Evolutionary conservation across 2,888 invertebrate species (phyloP).

Genomic region (Andricus curvator): DNA sequence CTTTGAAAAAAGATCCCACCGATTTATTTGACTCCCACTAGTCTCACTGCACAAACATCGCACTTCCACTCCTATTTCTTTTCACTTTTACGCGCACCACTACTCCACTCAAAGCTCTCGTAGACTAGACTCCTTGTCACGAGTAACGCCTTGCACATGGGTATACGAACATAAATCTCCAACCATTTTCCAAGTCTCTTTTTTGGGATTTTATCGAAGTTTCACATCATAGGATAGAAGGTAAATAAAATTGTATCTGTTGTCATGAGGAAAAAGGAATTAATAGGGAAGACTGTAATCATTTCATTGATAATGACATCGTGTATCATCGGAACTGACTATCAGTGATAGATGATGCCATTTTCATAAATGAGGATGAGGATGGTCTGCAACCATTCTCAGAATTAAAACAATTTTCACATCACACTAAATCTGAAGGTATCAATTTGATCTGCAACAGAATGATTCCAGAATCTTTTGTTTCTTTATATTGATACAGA

Average conservation of each 20-base stretch:
- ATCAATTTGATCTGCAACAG: too few relatives aligned
- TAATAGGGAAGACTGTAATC: background rate
- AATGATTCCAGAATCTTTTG: too few relatives aligned
- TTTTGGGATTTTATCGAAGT: background rate
- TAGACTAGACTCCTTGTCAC: constrained; percentile 25
- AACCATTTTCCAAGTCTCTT: background rate
- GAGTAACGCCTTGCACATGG: constrained; percentile 18
- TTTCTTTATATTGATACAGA: too few relatives aligned
- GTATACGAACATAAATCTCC: background rate
- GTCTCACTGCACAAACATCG: constrained; percentile 38
- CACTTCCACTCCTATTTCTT: constrained; percentile 21
- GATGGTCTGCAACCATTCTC: too few relatives aligned
- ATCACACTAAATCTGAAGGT: too few relatives aligned
- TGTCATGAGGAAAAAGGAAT: background rate
- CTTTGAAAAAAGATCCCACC: constrained; percentile 26
- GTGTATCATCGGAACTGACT: too few relatives aligned
- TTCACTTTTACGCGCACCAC: constrained; percentile 40
- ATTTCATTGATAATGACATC: too few relatives aligned
- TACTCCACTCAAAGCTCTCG: constrained; percentile 1
- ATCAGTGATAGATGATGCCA: too few relatives aligned
- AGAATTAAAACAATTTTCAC: too few relatives aligned
- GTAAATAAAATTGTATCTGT: background rate
- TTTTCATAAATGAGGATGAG: too few relatives aligned
- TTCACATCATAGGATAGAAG: background rate
- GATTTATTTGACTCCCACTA: constrained; percentile 18